Base-by-base conservation (phyloP, 2,797 vertebrate species). In the Schizopygopsis pylzovi region DNA sequence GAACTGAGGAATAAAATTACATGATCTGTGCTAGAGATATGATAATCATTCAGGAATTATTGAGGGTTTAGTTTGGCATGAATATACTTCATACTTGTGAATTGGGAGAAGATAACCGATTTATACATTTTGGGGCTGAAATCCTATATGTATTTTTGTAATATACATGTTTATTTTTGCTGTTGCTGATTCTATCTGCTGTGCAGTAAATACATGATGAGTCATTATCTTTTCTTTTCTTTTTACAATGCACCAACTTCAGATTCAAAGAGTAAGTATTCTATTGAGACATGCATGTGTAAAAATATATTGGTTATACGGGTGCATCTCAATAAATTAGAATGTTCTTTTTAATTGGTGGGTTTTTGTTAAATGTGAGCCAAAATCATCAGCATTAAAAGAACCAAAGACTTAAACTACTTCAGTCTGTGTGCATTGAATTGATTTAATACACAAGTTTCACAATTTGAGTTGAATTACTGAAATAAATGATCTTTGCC, bases 221-320 rank as follows among this genome's bases (percentile, higher is more conserved):
- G 89, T 89, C 86, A 81, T 85, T 79, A 76, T 88, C 83, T 52
- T 85, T 61, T 89, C 16, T 88, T 18, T 85, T 83, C 89, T 28
- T 88, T 88, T 72, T 77, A 85, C 54, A n/a, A 79, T 89, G 88
- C 85, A n/a, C 82, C 39, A 13, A 89, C 86, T 92, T 91, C 95
- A 99, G 98, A 95, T 99, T 99, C 95, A 99, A 99, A 96, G 98
- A 99, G 98, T 99, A 96, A 99, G 98, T 99, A 96, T 88, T 61
- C 2, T 33, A 56, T 75, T 22, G 56, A 59, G 18, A 45, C 28
- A 83, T 83, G 37, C 41, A 49, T 75, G 52, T 22, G 6, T 28
- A 45, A 61, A 37, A 12, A 73, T 61, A 41, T 15, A n/a, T 56
- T 41, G 20, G 79, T 41, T 81, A 37, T 65, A 33, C 33, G 3